A percentile compares a stretch with the other conserved stretches of the same genome.
Conservation (phyloP, 2,797 vertebrate species). For the Poeciliopsis gracilis region DNA sequence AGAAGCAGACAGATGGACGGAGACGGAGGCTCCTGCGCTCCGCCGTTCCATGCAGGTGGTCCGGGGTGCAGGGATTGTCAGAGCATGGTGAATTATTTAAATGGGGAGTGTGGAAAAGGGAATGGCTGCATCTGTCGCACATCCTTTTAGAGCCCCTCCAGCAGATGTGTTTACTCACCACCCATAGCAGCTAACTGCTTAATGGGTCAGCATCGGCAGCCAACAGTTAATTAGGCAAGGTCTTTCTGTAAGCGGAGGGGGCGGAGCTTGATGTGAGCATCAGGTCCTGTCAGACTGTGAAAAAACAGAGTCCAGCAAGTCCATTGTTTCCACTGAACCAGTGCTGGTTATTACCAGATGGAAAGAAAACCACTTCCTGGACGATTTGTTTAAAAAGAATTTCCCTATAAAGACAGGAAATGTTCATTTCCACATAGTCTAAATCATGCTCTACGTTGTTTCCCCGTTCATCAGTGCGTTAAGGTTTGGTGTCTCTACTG, state of each 20-base stretch:
- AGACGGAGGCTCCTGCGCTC: slow-evolving; percentile 56
- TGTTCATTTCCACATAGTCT: neutral
- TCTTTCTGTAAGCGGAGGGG: slow-evolving; percentile 73
- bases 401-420: neutral
- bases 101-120: slow-evolving; percentile 81
- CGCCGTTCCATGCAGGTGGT: slow-evolving; percentile 66
- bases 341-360: neutral
- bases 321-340: neutral
- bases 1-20: slow-evolving; percentile 70
- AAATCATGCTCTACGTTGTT: neutral
- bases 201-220: slow-evolving; percentile 88
- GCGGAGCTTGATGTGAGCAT: slow-evolving; percentile 51
- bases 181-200: slow-evolving; percentile 89
- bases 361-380: neutral
- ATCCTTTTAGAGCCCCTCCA: slow-evolving; percentile 81
- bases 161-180: slow-evolving; percentile 93
- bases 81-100: slow-evolving; percentile 89
- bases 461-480: neutral
- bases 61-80: slow-evolving; percentile 67
- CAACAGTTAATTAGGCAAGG: slow-evolving; percentile 91
- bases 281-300: slow-evolving; percentile 33
- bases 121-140: slow-evolving; percentile 91
- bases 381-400: neutral
- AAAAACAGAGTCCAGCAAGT: neutral
- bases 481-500: neutral